Conservation (phyloP, 2,888 invertebrate species). For the Galerucella calmariensis region DNA sequence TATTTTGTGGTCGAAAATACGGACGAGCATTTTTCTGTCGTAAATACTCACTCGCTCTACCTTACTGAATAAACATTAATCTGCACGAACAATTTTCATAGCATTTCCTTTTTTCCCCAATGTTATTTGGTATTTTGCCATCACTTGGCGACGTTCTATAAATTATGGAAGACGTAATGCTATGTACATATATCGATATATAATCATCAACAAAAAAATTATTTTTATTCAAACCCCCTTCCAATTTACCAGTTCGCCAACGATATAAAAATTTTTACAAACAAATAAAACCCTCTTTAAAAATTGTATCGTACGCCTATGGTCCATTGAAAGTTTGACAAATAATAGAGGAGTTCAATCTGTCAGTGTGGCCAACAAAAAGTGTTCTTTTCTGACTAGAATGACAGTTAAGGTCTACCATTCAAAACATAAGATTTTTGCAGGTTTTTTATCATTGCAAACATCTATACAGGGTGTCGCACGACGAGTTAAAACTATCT, state of each 20-base stretch:
- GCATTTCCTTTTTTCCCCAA: constrained; percentile 59
- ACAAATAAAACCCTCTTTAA: too few species aligned
- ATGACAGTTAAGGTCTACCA: too few species aligned
- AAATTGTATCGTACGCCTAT: not conserved
- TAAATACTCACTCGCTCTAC: constrained; percentile 40
- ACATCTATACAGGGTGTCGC: too few species aligned
- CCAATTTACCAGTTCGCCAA: too few species aligned
- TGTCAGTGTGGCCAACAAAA: too few species aligned
- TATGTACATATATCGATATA: not conserved
- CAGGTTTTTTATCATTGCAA: too few species aligned
- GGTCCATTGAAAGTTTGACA: too few species aligned
- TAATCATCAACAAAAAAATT: not conserved
- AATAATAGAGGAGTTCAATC: too few species aligned
- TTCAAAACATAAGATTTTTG: too few species aligned
- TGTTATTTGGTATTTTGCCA: constrained; percentile 63
- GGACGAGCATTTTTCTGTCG: constrained; percentile 24
- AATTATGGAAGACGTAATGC: constrained; percentile 27
- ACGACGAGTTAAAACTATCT: too few species aligned
- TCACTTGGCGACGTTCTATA: constrained; percentile 62
- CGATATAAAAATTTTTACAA: not conserved
- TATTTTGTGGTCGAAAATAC: not conserved
- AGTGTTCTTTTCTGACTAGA: too few species aligned
- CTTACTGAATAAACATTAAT: constrained; percentile 41
- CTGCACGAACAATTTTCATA: constrained; percentile 62
- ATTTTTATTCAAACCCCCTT: too few species aligned